Conservation (phyloP, 2,113 vertebrate species). For the Ctenodactylus gundi region DNA sequence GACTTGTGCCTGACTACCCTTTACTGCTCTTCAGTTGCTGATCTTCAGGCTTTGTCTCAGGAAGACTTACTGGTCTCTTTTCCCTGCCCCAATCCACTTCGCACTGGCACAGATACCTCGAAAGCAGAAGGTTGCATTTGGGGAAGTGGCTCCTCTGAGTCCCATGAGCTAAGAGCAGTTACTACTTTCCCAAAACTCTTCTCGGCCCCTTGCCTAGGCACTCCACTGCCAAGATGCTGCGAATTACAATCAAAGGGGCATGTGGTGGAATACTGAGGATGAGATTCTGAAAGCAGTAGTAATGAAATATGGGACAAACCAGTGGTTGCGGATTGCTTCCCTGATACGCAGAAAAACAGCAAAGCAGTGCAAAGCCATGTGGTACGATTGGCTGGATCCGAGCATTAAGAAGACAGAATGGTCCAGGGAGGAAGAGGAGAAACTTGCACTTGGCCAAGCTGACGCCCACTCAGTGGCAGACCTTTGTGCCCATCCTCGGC, state of each 20-base stretch:
- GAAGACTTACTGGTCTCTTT: background rate
- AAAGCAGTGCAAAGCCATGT: slow-evolving; percentile 98
- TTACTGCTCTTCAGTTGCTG: too few species aligned
- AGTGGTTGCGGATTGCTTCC: slow-evolving; percentile 87
- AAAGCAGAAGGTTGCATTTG: background rate
- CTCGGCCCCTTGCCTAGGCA: slow-evolving; percentile 8
- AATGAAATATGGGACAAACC: slow-evolving; percentile 96
- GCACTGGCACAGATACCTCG: background rate
- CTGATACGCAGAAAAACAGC: slow-evolving; percentile 96
- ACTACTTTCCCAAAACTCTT: background rate
- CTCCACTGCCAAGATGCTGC: slow-evolving; percentile 89
- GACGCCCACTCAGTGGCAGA: slow-evolving; percentile 98
- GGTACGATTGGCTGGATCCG: slow-evolving; percentile 98
- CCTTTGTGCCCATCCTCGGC: slow-evolving; percentile 96
- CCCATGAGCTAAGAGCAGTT: background rate
- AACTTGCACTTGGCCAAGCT: slow-evolving; percentile 96
- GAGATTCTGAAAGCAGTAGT: slow-evolving; percentile 98
- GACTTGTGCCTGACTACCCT: too few species aligned
- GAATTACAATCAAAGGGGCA: slow-evolving; percentile 97
- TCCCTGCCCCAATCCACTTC: background rate
- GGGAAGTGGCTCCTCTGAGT: background rate
- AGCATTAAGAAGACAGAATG: slow-evolving; percentile 99
- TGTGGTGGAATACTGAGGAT: slow-evolving; percentile 98
- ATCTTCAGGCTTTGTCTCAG: too few species aligned
- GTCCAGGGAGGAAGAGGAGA: slow-evolving; percentile 98